These are phyloP conservation scores for Scaptomyza flava DNA, from an alignment of 2,888 invertebrate species.

Conservation along the genomic window DNA sequence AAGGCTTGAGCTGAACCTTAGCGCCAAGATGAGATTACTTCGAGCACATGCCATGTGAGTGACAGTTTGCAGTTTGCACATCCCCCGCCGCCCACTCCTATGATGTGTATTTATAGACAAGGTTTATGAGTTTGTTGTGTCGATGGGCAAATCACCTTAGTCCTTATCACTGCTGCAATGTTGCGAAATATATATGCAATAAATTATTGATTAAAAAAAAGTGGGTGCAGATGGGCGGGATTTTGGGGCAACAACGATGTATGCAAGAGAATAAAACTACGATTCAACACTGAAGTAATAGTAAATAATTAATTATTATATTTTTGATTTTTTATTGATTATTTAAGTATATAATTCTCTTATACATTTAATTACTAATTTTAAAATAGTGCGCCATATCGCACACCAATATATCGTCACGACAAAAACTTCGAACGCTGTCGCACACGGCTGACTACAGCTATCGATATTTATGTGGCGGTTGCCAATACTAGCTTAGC, in stretches of 20 bases:
- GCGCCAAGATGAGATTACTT: constrained; percentile 59
- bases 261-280: no score
- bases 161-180: constrained; percentile 19
- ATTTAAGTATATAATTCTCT: no score
- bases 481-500: constrained; percentile 12
- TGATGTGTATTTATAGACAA: constrained; percentile 49
- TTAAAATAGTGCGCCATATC: constrained; percentile 8
- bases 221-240: constrained; percentile 16
- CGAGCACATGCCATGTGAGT: constrained; percentile 53
- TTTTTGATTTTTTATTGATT: no score
- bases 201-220: constrained; percentile 14
- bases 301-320: no score
- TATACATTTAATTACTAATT: neutral
- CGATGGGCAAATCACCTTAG: constrained; percentile 35
- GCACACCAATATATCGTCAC: constrained; percentile 3
- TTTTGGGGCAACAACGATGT: no score
- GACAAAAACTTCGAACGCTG: neutral
- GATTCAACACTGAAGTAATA: no score
- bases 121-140: constrained; percentile 52
- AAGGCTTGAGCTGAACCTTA: constrained; percentile 56
- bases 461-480: constrained; percentile 16
- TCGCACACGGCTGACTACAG: neutral
- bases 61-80: constrained; percentile 33
- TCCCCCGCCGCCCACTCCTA: constrained; percentile 13
- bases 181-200: constrained; percentile 1